phyloP scores from a whole-genome alignment of 2,888 invertebrate species.

The Apodemia duryi region DNA sequence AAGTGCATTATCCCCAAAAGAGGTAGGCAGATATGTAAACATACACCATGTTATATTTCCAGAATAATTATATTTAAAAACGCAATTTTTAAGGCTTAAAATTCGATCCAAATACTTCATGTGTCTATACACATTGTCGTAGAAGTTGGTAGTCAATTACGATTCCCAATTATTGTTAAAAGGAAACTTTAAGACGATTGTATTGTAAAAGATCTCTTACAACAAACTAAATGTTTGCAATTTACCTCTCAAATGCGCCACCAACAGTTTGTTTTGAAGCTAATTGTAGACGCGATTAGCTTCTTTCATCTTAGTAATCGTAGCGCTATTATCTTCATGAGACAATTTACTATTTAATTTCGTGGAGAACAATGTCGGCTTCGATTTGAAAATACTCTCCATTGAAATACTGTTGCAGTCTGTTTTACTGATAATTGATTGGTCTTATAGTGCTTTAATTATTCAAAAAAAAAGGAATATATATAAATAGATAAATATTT shows the following conservation, averaged over 20 bases:
- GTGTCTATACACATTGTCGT: too few relatives aligned
- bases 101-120: too few relatives aligned
- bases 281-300: conserved; percentile 65
- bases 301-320: conserved; percentile 51
- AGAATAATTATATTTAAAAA: background rate
- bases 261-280: conserved; percentile 67
- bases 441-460: too few relatives aligned
- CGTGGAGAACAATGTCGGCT: background rate
- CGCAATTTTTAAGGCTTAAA: background rate
- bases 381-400: background rate
- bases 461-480: too few relatives aligned
- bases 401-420: background rate
- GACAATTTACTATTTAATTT: conserved; percentile 27
- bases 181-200: background rate
- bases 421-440: background rate
- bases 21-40: too few relatives aligned
- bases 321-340: conserved; percentile 38
- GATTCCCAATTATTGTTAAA: background rate
- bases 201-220: background rate
- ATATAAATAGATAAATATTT: too few relatives aligned
- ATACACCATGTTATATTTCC: too few relatives aligned
- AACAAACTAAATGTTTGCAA: conserved; percentile 1
- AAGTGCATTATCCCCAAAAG: too few relatives aligned
- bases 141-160: background rate
- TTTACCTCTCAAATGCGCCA: conserved; percentile 37